Conservation (phyloP, 2,888 invertebrate species). For the Acanthosepion esculentum region DNA sequence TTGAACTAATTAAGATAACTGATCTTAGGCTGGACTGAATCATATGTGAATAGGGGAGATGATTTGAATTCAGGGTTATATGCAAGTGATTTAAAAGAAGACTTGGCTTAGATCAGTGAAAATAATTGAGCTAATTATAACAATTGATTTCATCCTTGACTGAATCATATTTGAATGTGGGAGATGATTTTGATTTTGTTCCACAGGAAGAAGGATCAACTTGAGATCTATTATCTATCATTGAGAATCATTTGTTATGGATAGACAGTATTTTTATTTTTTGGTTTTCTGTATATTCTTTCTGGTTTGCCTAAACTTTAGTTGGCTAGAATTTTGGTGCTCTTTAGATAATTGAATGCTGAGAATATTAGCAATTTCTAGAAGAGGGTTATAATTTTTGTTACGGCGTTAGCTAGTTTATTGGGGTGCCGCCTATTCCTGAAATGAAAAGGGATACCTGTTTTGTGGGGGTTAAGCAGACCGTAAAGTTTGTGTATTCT, state of each 20-base stretch:
- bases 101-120: neutral
- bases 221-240: neutral
- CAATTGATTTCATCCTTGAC: neutral
- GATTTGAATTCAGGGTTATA: neutral
- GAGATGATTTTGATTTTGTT: neutral
- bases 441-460: no score
- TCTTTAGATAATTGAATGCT: neutral
- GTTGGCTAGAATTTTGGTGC: no score
- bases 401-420: no score
- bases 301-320: neutral
- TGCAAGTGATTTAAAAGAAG: neutral
- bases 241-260: neutral
- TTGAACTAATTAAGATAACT: neutral
- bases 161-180: neutral
- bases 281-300: neutral
- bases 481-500: no score
- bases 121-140: neutral
- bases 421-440: no score
- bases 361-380: neutral
- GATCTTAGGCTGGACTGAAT: neutral
- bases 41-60: neutral
- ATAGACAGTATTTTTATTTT: neutral
- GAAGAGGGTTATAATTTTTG: no score
- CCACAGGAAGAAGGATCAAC: neutral
- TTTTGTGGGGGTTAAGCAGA: no score